phyloP scores from a whole-genome alignment of 2,888 invertebrate genomes.

The Philonicus albiceps region DNA sequence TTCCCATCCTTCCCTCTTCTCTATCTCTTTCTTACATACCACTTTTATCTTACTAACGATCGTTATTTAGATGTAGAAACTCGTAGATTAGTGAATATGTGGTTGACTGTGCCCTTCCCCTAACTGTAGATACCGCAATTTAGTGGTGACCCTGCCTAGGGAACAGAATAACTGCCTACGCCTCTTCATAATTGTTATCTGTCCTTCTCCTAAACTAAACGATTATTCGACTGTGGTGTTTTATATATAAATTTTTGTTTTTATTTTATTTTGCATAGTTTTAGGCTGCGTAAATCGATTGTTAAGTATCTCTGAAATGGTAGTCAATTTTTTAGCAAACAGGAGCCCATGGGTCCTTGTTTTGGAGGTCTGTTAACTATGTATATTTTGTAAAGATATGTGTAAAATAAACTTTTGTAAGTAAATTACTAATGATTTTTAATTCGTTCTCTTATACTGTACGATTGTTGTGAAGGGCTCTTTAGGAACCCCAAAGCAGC shows the following conservation, averaged over 20 bases:
- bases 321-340: conserved; percentile 51
- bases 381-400: conserved; percentile 43
- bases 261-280: conserved; percentile 40
- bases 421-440: background rate
- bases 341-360: conserved; percentile 50
- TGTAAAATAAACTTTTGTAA: conserved; percentile 46
- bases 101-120: conserved; percentile 6
- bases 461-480: too few species aligned
- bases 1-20: background rate
- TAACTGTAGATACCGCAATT: background rate
- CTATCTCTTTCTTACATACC: background rate
- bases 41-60: background rate
- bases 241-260: conserved; percentile 39
- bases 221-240: conserved; percentile 49
- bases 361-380: conserved; percentile 53
- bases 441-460: background rate
- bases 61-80: conserved; percentile 12
- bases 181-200: background rate
- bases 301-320: conserved; percentile 47
- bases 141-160: conserved; percentile 11
- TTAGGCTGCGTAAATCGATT: conserved; percentile 22
- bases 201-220: background rate
- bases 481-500: too few species aligned
- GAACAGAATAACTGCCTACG: conserved; percentile 10
- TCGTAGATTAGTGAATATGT: conserved; percentile 1